Evolutionary conservation across 2,113 vertebrate genomes (phyloP), one percentile per base, ranked within the genome.

Genomic region (Rhagologus leucostigma): DNA sequence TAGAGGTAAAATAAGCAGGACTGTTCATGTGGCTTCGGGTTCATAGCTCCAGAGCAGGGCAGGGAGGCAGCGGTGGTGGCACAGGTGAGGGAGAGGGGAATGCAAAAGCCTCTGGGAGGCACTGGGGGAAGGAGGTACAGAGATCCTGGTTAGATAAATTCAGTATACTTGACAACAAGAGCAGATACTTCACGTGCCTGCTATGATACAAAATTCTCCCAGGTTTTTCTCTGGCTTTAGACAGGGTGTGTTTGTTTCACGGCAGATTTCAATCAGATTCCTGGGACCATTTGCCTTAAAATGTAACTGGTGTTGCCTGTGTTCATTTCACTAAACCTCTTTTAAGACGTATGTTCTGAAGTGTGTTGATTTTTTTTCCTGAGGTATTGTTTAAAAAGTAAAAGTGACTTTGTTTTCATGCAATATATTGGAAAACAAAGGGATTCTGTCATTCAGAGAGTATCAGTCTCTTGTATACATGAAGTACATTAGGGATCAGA

Each of bases 21-120:
- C 15, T 5, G 11, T 11, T 41, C n/a, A 0, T 5, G 1, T 20
- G 41, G 35, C 37, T 68, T 41, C 0, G 26, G 32, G 24, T 39
- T 44, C 16, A 3, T 1, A 29, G 65, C 50, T 56, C 37, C 64
- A 44, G 59, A 57, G 24, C 22, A 27, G 49, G 32, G 75, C 44
- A 74, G 44, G 26, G 57, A 37, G 35, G 37, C 37, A 32, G 33
- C 5, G 1, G 3, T 41, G 35, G 19, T 21, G 70, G 24, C 44
- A 42, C 33, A 39, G 23, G 8, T 8, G 21, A 33, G 59, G 32
- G 57, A 75, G 35, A 5, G 39, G 22, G 7, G 14, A 37, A 50
- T n/a, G 76, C 16, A 65, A 60, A 39, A 47, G 20, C 44, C 44
- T 30, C 1, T 63, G 3, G 41, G 39, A 73, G 57, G 53, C 47